Evolutionary conservation across 2,888 invertebrate species (phyloP).

Genomic region (Cantharis flavilabris): DNA sequence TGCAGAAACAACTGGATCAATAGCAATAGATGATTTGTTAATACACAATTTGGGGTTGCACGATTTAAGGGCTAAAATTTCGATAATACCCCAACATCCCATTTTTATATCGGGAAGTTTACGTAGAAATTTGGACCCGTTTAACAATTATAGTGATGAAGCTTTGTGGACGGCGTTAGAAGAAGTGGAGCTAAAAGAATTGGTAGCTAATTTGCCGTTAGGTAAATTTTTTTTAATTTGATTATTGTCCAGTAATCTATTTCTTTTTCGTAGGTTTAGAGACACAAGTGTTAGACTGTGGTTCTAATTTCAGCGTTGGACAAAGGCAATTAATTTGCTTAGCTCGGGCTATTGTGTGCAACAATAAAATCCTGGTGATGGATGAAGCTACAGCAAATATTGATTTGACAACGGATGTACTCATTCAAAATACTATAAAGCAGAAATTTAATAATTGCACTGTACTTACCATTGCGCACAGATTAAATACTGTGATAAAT

Average conservation of each 20-base stretch:
- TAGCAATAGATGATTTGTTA: conserved; percentile 61
- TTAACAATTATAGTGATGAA: no score
- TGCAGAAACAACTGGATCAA: conserved; percentile 56
- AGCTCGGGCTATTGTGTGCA: conserved; percentile 63
- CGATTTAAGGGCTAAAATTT: no score
- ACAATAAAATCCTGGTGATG: conserved; percentile 44
- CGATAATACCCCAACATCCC: no score
- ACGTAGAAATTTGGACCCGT: no score
- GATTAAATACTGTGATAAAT: conserved; percentile 85
- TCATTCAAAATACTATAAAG: conserved; percentile 78
- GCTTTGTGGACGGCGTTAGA: no score
- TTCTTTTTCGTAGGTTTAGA: conserved; percentile 60
- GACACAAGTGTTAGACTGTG: conserved; percentile 72
- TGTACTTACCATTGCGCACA: conserved; percentile 81
- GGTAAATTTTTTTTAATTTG: no score
- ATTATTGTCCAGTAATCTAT: no score
- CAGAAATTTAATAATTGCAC: conserved; percentile 75
- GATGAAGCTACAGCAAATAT: conserved; percentile 81
- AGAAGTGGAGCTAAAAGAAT: no score
- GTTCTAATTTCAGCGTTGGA: conserved; percentile 43
- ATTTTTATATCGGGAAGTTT: no score
- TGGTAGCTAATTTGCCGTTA: no score
- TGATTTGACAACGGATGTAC: conserved; percentile 73
- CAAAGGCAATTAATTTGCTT: conserved; percentile 72
- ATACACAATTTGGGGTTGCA: no score